Evolutionary conservation across 2,797 vertebrate species (phyloP).

Genomic region (Diplodus puntazzo): DNA sequence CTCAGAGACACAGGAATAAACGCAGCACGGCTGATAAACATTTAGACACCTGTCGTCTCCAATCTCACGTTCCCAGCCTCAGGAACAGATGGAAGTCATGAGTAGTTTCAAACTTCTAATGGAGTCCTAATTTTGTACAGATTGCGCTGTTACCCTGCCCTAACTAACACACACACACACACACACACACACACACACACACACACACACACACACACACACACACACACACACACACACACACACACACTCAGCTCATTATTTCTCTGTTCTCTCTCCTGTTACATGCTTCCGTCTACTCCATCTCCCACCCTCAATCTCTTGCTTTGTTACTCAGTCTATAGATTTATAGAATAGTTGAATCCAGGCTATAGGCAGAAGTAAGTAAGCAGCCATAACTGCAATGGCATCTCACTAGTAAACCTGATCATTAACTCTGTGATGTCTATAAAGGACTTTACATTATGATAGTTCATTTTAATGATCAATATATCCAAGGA

Average conservation of each 20-base stretch:
- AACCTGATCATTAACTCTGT: background rate
- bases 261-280: slow-evolving; percentile 37
- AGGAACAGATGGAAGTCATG: slow-evolving; percentile 82
- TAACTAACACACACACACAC: slow-evolving; percentile 23
- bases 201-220: slow-evolving; percentile 31
- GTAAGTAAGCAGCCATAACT: background rate
- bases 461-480: too few species aligned
- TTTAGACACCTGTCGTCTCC: slow-evolving; percentile 87
- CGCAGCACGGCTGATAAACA: slow-evolving; percentile 83
- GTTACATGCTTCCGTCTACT: slow-evolving; percentile 48
- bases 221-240: slow-evolving; percentile 34
- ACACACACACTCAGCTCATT: slow-evolving; percentile 34
- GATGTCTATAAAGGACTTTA: background rate
- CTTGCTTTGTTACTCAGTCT: slow-evolving; percentile 10
- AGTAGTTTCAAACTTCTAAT: slow-evolving; percentile 80
- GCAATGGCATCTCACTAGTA: background rate
- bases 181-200: slow-evolving; percentile 26
- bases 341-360: background rate
- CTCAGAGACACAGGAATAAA: slow-evolving; percentile 80
- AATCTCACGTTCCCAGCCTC: slow-evolving; percentile 74
- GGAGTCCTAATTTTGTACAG: slow-evolving; percentile 79
- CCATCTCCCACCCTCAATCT: slow-evolving; percentile 18
- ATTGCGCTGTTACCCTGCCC: slow-evolving; percentile 67
- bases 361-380: background rate
- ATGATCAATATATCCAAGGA: background rate